phyloP scores from a whole-genome alignment of 1,140 invertebrate species.

The Drosophila pachea region DNA sequence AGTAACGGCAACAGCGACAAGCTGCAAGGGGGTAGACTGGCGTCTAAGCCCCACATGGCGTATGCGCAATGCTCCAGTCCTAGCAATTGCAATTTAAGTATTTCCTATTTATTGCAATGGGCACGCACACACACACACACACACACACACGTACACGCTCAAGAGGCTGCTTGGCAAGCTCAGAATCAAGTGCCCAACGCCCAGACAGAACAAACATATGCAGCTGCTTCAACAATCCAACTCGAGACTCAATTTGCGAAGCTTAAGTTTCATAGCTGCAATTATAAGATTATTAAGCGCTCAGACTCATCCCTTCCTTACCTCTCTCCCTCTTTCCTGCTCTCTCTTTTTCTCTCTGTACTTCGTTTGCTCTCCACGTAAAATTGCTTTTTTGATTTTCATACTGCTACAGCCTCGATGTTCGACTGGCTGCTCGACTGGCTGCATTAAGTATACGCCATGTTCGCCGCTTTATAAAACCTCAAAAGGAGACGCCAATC shows the following conservation, averaged over 20 bases:
- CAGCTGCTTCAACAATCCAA: slow-evolving; percentile 24
- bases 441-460: slow-evolving; percentile 32
- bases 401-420: slow-evolving; percentile 7
- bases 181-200: slow-evolving; percentile 3
- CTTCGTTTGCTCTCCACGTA: not conserved
- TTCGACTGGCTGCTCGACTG: not conserved
- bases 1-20: not conserved
- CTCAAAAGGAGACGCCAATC: slow-evolving; percentile 31
- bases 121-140: not conserved
- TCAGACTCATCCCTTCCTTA: not conserved
- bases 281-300: slow-evolving; percentile 63
- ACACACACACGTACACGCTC: not conserved
- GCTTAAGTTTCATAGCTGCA: slow-evolving; percentile 55
- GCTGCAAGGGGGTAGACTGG: slow-evolving; percentile 14
- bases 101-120: slow-evolving; percentile 66
- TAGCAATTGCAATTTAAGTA: slow-evolving; percentile 66
- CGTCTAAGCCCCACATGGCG: slow-evolving; percentile 17
- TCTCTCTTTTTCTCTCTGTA: not conserved
- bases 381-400: slow-evolving; percentile 38
- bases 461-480: slow-evolving; percentile 10
- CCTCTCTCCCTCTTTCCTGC: not conserved
- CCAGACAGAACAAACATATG: slow-evolving; percentile 14
- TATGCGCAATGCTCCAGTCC: slow-evolving; percentile 8
- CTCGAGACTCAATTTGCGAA: slow-evolving; percentile 46
- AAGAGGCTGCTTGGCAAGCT: not conserved